Conservation (phyloP, 2,888 invertebrate species). For the Sturmia bella region DNA sequence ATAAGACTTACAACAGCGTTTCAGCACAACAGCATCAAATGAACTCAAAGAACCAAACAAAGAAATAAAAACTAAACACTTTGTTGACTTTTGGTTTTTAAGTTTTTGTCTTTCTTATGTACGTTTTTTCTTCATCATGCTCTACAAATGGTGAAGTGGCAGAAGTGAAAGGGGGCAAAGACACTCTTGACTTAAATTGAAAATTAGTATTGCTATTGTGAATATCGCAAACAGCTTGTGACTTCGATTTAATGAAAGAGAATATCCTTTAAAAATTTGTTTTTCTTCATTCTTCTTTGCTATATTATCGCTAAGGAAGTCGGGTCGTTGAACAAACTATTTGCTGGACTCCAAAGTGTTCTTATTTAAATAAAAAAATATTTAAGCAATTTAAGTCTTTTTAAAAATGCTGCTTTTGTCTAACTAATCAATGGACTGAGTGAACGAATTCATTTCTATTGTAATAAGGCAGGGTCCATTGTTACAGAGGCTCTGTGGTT, state of each 20-base stretch:
- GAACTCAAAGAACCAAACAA: constrained; percentile 22
- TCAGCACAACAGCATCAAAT: constrained; percentile 2
- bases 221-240: not conserved
- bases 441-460: no score
- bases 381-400: no score
- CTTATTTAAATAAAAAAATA: no score
- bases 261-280: not conserved
- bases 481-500: no score
- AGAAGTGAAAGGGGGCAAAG: no score
- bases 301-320: not conserved
- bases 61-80: constrained; percentile 55
- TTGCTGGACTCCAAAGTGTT: no score
- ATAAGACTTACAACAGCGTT: constrained; percentile 16
- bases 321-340: not conserved
- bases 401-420: no score
- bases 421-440: no score
- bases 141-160: no score
- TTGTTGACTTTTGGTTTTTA: constrained; percentile 62
- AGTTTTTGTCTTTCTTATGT: constrained; percentile 19
- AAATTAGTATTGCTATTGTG: not conserved
- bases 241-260: not conserved
- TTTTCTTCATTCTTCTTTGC: not conserved
- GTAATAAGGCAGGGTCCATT: no score
- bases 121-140: not conserved
- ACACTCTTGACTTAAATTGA: not conserved